These are phyloP conservation scores for Tretioscincus oriximinensis DNA, from an alignment of 2,113 vertebrate species.

Conservation along the genomic window DNA sequence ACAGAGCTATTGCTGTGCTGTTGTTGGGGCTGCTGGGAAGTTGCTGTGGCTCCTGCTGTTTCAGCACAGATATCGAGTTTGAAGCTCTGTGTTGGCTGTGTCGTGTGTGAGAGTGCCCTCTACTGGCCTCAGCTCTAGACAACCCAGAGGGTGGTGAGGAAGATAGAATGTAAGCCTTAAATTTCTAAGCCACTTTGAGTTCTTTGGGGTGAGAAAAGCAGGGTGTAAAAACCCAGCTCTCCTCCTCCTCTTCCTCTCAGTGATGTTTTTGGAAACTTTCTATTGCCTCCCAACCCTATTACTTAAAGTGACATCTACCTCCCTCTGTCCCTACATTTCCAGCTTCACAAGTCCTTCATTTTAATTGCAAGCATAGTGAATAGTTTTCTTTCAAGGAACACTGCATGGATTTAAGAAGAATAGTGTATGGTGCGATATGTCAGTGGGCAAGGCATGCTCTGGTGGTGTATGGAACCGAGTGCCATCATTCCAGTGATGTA, in stretches of 20 bases:
- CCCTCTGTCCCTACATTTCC: not conserved
- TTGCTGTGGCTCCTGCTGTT: too few species aligned
- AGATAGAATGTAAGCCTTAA: too few species aligned
- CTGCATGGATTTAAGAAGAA: conserved; percentile 15
- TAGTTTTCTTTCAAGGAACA: conserved; percentile 33
- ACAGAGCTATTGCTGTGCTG: too few species aligned
- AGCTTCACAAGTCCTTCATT: conserved; percentile 41
- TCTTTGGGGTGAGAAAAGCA: too few species aligned
- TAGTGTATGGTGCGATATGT: conserved; percentile 20
- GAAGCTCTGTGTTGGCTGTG: too few species aligned
- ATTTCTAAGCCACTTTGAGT: too few species aligned
- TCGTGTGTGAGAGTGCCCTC: too few species aligned
- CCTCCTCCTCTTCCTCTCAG: not conserved
- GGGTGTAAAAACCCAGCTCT: too few species aligned
- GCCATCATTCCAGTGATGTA: conserved; percentile 26
- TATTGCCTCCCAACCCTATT: not conserved
- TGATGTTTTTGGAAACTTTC: conserved; percentile 40
- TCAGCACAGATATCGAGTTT: too few species aligned
- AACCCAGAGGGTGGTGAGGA: too few species aligned
- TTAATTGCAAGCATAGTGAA: conserved; percentile 57
- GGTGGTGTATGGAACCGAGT: conserved; percentile 26
- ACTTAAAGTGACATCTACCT: conserved; percentile 41
- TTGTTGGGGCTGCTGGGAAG: too few species aligned
- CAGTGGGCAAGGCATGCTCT: conserved; percentile 29
- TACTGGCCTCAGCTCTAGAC: too few species aligned